Percentiles rank a stretch among this genome's conserved stretches.
These are phyloP conservation scores for Paraplagusia blochii DNA, from an alignment of 2,113 vertebrate genomes.

Conservation along the genomic window DNA sequence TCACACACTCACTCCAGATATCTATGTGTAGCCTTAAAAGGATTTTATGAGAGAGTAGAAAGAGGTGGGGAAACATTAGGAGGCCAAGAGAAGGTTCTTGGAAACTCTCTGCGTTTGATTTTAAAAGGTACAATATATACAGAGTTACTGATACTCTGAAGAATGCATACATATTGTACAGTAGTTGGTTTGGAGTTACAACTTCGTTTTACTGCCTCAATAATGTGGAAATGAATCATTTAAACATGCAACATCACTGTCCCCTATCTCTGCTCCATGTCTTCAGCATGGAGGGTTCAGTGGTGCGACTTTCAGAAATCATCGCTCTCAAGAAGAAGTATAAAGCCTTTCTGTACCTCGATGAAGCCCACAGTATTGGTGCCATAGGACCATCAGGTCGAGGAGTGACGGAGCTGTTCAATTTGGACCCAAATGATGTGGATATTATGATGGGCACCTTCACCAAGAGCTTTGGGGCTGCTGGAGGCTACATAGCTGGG, in stretches of 20 bases:
- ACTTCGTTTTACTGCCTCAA: slow-evolving; percentile 7
- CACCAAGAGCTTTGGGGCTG: slow-evolving; percentile 90
- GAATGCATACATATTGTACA: no score
- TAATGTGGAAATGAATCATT: no score
- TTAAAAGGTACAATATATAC: slow-evolving; percentile 32
- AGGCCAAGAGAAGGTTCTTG: slow-evolving; percentile 32
- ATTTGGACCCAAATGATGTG: slow-evolving; percentile 79
- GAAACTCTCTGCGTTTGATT: slow-evolving; percentile 21
- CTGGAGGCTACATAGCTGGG: slow-evolving; percentile 91
- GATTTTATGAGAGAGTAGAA: slow-evolving; percentile 33
- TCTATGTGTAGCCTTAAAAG: slow-evolving; percentile 56
- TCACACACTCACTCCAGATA: slow-evolving; percentile 30
- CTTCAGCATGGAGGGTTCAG: slow-evolving; percentile 91
- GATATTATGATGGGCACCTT: slow-evolving; percentile 94
- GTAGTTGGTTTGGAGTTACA: slow-evolving; percentile 9
- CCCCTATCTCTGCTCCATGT: slow-evolving; percentile 8
- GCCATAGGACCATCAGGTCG: slow-evolving; percentile 81
- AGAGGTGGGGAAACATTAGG: slow-evolving; percentile 33
- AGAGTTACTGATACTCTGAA: slow-evolving; percentile 17
- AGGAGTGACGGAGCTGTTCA: slow-evolving; percentile 86
- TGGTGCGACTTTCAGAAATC: slow-evolving; percentile 84
- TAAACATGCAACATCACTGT: slow-evolving; percentile 5
- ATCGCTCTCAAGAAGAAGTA: slow-evolving; percentile 92
- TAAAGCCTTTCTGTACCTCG: slow-evolving; percentile 91
- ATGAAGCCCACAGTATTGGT: slow-evolving; percentile 93